Evolutionary conservation across 2,797 vertebrate genomes (phyloP).

Genomic region (Podarcis siculus): DNA sequence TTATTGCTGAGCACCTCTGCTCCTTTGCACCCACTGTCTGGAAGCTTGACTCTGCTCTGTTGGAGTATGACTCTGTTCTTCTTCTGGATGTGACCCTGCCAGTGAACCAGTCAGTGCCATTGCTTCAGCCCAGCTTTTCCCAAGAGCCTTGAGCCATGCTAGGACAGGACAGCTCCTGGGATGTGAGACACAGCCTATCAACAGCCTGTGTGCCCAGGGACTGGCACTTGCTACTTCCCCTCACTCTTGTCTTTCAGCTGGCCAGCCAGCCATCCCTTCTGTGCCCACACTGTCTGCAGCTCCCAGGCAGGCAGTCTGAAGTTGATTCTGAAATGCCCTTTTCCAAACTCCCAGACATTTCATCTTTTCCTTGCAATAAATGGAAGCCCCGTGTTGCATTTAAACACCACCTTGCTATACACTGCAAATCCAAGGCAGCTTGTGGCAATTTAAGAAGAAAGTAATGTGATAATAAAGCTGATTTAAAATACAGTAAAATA

Average conservation of each 20-base stretch:
- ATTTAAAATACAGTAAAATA: background rate
- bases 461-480: background rate
- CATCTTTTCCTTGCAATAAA: too few species aligned
- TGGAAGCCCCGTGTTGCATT: background rate
- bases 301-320: too few species aligned
- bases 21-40: constrained; percentile 75
- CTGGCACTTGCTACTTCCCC: background rate
- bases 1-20: constrained; percentile 67
- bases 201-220: too few species aligned
- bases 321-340: background rate
- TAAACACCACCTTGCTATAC: too few species aligned
- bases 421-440: background rate
- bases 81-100: too few species aligned
- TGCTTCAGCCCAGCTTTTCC: too few species aligned
- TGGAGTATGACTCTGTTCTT: too few species aligned
- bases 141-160: too few species aligned
- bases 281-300: background rate
- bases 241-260: background rate
- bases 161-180: background rate
- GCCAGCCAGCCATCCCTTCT: background rate
- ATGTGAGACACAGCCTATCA: background rate
- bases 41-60: too few species aligned
- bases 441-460: background rate
- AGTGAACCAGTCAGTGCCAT: too few species aligned
- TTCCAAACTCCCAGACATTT: background rate